Evolutionary conservation across 2,888 invertebrate species (phyloP), one percentile per base, ranked within the genome.

Genomic region (Drosophila meridiana): DNA sequence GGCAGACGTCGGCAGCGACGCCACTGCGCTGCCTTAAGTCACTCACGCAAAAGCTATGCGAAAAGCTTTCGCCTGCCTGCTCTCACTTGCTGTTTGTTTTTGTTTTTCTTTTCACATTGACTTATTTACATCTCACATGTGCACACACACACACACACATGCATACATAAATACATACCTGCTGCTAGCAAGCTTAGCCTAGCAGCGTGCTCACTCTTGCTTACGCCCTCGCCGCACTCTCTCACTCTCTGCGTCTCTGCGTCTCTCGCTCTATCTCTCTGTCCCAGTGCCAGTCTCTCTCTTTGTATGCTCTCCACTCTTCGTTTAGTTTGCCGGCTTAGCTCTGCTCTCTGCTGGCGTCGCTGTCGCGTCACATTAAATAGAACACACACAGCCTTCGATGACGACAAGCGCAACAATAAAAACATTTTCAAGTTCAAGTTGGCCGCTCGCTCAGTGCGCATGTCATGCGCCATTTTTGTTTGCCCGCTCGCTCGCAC

Each of bases 361-460:
- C 73, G 65, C 74, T 63, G 74, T 38, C 69, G 69, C 72, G 56
- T 63, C 50, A 42, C 5, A 42, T 42, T 42, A 42, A 42, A 42
- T 42, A n/a, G 42, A 42, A 42, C 42, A 42, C 42, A 42, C 40
- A n/a, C 38, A 64, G 32, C 48, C 47, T 63, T 50, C 53, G 59
- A 56, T 56, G 56, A 42, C 56, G 64, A 64, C 62, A 43, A 60
- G 69, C 71, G 64, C 63, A 68, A 79, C 73, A 76, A 79, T 76
- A 78, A 87, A 69, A 78, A 73, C 30, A 69, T 69, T 88, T 93
- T 93, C 93, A 93, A 93, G 93, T 93, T 93, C 93, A 93, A 93
- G 92, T 92, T 90, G 80, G 13, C 63, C 76, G 80, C 79, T 47
- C 76, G 79, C 77, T 45, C 80, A 83, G 70, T 91, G 93, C 93